Evolutionary conservation across 2,113 vertebrate species (phyloP), one percentile per base, ranked within the genome.

Genomic region (Petrocephalus microphthalmus): DNA sequence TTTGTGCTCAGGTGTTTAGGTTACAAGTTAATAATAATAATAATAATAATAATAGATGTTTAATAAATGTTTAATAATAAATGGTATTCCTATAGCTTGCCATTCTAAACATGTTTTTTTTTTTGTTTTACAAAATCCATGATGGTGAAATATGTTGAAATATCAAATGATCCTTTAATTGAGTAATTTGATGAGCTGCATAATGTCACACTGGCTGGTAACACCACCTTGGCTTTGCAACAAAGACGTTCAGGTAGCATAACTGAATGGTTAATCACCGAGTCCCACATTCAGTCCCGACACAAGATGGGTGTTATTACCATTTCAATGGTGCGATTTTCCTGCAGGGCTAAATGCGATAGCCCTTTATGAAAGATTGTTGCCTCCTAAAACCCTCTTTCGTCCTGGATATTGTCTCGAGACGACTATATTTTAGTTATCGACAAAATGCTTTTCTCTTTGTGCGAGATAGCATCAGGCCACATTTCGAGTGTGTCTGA

Each of bases 321-420:
- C 83, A 88, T 88, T 85, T 88, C 42, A 85, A 85, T 85, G 47
- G 60, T 83, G 49, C 22, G 42, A 52, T 71, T 88, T 88, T 60
- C 81, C 54, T 88, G 20, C 78, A 47, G 52, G 54, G 56, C 53
- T 64, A 88, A 88, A 88, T 84, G 81, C 45, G 42, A 56, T 88
- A 51, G 25, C 78, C 88, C 29, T 64, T 88, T 49, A 84, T 29
- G 56, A 60, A 22, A 51, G 81, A 47, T 84, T 64, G 64, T 45
- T 33, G 56, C 49, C 56, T 20, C 56, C 33, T 47, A 54, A 83
- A 88, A 88, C 49, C 42, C 20, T 45, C 33, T 47, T 56, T 86
- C 47, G 10, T 53, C 17, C 33, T 56, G 29, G 53, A 37, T 86
- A 86, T 86, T 86, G 85, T 88, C 78, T 88, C 15, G 22, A 82